These are phyloP conservation scores for Coregonus sp. DNA, from an alignment of 2,797 vertebrate genomes.

Conservation along the genomic window DNA sequence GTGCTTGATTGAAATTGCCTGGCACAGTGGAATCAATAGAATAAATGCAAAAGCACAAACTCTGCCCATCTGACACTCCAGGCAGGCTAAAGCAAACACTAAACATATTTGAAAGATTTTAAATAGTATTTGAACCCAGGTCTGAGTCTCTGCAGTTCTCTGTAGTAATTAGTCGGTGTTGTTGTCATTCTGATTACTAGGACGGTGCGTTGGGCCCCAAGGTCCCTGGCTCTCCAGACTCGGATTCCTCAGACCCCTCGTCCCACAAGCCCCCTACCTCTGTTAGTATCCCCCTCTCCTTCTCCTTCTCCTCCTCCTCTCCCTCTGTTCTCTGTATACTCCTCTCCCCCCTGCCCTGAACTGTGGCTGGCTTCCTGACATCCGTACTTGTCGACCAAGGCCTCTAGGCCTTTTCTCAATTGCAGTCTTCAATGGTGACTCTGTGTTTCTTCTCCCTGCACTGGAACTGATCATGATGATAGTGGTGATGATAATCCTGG, in stretches of 20 bases:
- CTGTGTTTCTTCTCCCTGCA: not conserved
- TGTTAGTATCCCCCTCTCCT: slow-evolving; percentile 81
- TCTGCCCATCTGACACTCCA: too few species aligned
- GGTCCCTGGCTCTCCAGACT: slow-evolving; percentile 83
- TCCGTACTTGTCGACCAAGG: not conserved
- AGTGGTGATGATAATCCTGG: too few species aligned
- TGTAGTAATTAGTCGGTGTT: slow-evolving; percentile 9
- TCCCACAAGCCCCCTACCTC: slow-evolving; percentile 91
- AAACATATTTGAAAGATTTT: too few species aligned
- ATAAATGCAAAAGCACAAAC: too few species aligned
- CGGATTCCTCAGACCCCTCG: slow-evolving; percentile 87
- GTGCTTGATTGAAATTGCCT: too few species aligned
- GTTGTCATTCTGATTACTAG: slow-evolving; percentile 79
- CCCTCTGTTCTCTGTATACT: not conserved
- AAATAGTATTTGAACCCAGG: too few species aligned
- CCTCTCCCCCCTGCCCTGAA: not conserved
- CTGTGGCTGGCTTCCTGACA: not conserved
- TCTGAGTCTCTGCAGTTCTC: not conserved
- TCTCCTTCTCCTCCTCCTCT: slow-evolving; percentile 9
- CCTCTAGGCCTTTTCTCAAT: not conserved
- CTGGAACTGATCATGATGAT: not conserved
- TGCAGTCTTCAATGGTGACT: not conserved
- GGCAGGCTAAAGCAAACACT: too few species aligned
- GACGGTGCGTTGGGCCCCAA: slow-evolving; percentile 80
- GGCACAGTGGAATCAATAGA: too few species aligned